Conservation (phyloP, 2,113 vertebrate genomes). For the Meriones unguiculatus region DNA sequence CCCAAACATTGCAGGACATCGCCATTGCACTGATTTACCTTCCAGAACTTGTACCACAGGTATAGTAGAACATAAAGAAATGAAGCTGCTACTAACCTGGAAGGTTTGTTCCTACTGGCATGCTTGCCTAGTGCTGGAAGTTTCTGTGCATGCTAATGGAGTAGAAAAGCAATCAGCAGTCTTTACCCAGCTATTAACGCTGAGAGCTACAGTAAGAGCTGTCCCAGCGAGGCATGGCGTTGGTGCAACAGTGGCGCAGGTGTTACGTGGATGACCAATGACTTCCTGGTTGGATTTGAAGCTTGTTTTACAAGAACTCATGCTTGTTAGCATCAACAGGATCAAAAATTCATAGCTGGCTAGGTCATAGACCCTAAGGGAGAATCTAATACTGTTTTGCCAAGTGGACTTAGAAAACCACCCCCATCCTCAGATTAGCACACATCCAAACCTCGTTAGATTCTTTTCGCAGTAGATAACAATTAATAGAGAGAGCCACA, state of each 20-base stretch:
- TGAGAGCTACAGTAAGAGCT: background rate
- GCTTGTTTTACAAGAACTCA: background rate
- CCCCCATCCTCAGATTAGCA: background rate
- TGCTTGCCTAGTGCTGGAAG: background rate
- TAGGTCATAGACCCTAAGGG: background rate
- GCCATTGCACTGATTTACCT: background rate
- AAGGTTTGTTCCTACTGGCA: background rate
- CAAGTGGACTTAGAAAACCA: background rate
- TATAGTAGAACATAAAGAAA: background rate
- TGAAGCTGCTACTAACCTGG: background rate
- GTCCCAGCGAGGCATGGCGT: background rate
- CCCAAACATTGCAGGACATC: background rate
- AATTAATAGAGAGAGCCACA: background rate
- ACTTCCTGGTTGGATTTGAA: background rate
- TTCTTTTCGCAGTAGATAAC: background rate
- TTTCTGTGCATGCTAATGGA: background rate
- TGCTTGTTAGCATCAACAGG: background rate
- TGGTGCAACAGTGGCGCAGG: background rate
- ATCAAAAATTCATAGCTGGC: background rate
- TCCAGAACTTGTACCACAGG: background rate
- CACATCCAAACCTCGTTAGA: background rate
- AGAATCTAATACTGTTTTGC: background rate
- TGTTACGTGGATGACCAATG: background rate
- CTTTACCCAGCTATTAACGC: background rate
- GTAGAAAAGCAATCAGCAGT: background rate